phyloP scores from a whole-genome alignment of 2,797 vertebrate species.

The Balearica regulorum region DNA sequence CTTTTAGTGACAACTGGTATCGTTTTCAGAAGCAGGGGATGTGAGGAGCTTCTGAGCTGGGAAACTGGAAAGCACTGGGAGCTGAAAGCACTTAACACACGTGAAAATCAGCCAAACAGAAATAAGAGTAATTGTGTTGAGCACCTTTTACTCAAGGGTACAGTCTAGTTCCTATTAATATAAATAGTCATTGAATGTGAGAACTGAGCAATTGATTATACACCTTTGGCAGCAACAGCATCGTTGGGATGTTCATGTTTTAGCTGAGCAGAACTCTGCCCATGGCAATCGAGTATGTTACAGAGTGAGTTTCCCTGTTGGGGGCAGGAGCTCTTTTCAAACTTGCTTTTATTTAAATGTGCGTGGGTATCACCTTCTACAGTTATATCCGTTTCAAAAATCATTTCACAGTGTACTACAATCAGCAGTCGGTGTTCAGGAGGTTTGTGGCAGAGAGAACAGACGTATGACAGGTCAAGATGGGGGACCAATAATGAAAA shows the following conservation, averaged over 20 bases:
- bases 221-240: not conserved
- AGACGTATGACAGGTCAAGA: not conserved
- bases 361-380: not conserved
- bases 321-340: not conserved
- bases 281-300: accelerated
- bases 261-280: not conserved
- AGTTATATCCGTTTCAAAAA: not conserved
- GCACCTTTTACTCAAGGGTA: slow-evolving; percentile 22
- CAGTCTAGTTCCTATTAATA: not conserved
- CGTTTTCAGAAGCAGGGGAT: not conserved
- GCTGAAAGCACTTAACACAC: not conserved
- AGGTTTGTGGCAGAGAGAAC: not conserved
- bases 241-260: not conserved
- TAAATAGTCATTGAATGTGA: not conserved
- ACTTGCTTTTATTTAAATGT: not conserved
- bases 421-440: not conserved
- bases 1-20: not conserved
- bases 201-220: not conserved
- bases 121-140: slow-evolving; percentile 28
- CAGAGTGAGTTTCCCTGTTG: not conserved
- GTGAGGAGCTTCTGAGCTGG: not conserved
- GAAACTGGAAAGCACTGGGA: not conserved
- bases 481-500: not conserved
- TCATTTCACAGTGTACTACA: not conserved
- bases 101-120: slow-evolving; percentile 22